Base-by-base conservation (phyloP, 23 tunicate genomes). In the Styela plicata region DNA sequence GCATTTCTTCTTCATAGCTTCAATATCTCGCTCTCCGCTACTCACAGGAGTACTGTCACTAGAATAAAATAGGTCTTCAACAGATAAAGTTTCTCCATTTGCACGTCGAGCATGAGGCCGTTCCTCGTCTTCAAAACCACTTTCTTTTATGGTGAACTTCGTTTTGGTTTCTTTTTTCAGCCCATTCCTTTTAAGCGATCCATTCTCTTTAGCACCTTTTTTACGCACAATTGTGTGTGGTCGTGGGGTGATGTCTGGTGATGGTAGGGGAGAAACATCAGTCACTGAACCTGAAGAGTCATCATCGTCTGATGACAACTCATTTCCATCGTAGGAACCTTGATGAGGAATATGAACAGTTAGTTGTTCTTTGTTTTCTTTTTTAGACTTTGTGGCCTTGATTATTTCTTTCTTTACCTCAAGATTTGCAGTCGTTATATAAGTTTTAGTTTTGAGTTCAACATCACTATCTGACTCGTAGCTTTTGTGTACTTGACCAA, bases 181-280 rank as follows among this genome's bases (percentile, higher is more conserved):
- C 21, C 44, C 44, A 13, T 36, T 1, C 10, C 27, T 44, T 0
- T 36, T 33, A 21, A 19, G 18, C 23, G 23, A 18, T 44, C 0
- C 36, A 37, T 3, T 20, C 0, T 32, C 22, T 24, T 19, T 18
- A 25, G 36, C 33, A 24, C 21, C 52, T 20, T 21, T 27, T 1
- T 19, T 57, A 62, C n/a, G 31, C 13, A n/a, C 18, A 32, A 27
- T 62, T 44, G 52, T 32, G 44, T 68, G n/a, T 44, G 57, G 57
- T 5, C 63, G 26, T 2, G 94, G 94, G 22, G 94, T 79, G 1
- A 26, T 61, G 1, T 85, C 88, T 65, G 94, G 88, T 28, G 94
- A 84, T 36, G 85, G 74, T 23, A 89, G 62, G 2, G 94, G 94
- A 21, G 88, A 84, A 73, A 89, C 94, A 64, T 89, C 94, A 2